Evolutionary conservation across 1,140 invertebrate genomes (phyloP).

Genomic region (Cydia fagiglandana): DNA sequence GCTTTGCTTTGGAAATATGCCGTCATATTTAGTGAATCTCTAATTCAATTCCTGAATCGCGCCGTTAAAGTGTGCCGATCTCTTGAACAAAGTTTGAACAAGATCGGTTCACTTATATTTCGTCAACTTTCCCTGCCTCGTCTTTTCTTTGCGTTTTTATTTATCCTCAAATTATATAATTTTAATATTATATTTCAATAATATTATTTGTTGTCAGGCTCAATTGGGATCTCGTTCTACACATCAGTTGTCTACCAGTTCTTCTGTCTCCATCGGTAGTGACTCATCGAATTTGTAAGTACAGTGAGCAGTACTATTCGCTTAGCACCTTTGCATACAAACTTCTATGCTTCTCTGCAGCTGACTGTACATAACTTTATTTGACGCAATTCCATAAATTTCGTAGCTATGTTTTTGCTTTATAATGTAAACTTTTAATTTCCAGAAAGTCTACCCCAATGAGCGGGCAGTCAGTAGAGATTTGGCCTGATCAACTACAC

Average conservation of each 20-base stretch:
- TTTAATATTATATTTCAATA: background rate
- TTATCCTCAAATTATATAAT: background rate
- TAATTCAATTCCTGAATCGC: too few relatives aligned
- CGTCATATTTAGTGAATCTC: too few relatives aligned
- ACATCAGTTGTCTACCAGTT: constrained; percentile 69
- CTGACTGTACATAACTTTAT: too few relatives aligned
- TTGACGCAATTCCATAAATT: too few relatives aligned
- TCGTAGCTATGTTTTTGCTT: background rate
- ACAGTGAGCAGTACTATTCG: too few relatives aligned
- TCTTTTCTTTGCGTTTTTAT: constrained; percentile 3
- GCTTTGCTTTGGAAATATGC: too few relatives aligned
- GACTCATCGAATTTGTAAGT: constrained; percentile 73
- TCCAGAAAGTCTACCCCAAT: constrained; percentile 67
- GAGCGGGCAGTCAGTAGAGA: constrained; percentile 72
- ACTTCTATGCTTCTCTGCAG: too few relatives aligned
- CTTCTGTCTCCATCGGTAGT: constrained; percentile 70
- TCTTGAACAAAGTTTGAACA: too few relatives aligned
- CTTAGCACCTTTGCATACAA: too few relatives aligned
- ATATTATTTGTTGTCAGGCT: constrained; percentile 40
- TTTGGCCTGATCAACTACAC: constrained; percentile 69
- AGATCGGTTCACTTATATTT: too few relatives aligned
- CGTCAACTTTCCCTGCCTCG: too few relatives aligned
- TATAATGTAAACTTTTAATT: background rate
- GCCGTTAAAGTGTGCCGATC: too few relatives aligned
- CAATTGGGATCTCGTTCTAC: constrained; percentile 54